Evolutionary conservation across 2,888 invertebrate species (phyloP), one percentile per base, ranked within the genome.

Genomic region (Yponomeuta malinellus): DNA sequence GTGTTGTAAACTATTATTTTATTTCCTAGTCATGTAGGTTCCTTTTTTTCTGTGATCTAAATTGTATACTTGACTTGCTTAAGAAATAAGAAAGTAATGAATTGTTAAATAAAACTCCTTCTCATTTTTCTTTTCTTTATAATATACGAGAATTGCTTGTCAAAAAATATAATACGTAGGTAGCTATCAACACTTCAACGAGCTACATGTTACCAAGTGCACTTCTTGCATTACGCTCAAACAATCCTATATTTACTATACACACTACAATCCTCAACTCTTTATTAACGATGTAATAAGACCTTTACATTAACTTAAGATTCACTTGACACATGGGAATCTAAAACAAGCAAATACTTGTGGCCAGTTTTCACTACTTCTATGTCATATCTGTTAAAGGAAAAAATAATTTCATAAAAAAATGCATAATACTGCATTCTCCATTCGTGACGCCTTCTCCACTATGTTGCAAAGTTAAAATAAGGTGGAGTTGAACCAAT

Each of bases 161-260:
- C 88, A 88, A 91, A 91, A 90, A 91, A 91, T 91, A 91, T 88
- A 89, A 87, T 85, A 86, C 87, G 76, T 84, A 83, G 68, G 37
- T 78, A 79, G 81, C 85, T 85, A 87, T 86, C 79, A 87, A 85
- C 87, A 85, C 82, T 79, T 81, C 81, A 86, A 86, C 86, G 81
- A 77, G 81, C 88, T 86, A 88, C 83, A 33, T 76, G 78, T 80
- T 82, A 81, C 83, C 83, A 86, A 87, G 87, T 86, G 87, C 87
- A 87, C 87, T 86, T 87, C 87, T 86, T 87, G 76, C 77, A 73
- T 78, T 78, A 75, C 74, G 76, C 76, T 52, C 48, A 15, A 70
- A 48, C 70, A n/a, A 66, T 59, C 37, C 65, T 66, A 70, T 15
- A 65, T 31, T 48, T 66, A 48, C 48, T 48, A 31, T 66, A 66